Conservation (phyloP, 23 tunicate species). For the Oikopleura vanhoeffeni region DNA sequence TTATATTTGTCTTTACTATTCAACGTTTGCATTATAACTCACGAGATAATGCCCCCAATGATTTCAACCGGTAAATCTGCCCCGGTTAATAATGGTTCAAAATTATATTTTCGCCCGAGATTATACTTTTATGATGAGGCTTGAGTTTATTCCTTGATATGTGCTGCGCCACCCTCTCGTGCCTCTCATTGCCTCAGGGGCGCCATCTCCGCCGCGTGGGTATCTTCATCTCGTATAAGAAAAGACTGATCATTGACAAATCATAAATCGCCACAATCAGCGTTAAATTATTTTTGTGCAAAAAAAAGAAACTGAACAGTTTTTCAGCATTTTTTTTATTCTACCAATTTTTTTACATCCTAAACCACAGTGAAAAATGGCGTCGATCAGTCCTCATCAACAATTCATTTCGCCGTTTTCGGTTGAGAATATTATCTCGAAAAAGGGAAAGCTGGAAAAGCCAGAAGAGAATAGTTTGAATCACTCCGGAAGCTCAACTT, state of each 20-base stretch:
- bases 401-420: conserved; percentile 4
- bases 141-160: too few species aligned
- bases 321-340: not conserved
- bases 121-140: too few species aligned
- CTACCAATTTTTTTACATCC: not conserved
- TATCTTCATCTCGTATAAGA: not conserved
- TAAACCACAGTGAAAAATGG: not conserved
- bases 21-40: too few species aligned
- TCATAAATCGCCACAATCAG: not conserved
- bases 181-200: not conserved
- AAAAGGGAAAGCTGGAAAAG: not conserved
- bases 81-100: too few species aligned
- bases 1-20: too few species aligned
- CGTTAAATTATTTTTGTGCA: not conserved
- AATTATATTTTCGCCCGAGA: too few species aligned
- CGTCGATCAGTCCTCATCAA: not conserved
- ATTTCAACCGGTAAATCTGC: too few species aligned
- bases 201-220: not conserved
- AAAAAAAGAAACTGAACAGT: not conserved
- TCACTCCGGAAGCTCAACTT: not conserved
- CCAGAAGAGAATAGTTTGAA: not conserved
- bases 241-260: conserved; percentile 11
- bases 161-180: too few species aligned
- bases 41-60: too few species aligned
- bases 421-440: conserved; percentile 6